Evolutionary conservation across 2,888 invertebrate genomes (phyloP).

Genomic region (Leptopilina myrica): DNA sequence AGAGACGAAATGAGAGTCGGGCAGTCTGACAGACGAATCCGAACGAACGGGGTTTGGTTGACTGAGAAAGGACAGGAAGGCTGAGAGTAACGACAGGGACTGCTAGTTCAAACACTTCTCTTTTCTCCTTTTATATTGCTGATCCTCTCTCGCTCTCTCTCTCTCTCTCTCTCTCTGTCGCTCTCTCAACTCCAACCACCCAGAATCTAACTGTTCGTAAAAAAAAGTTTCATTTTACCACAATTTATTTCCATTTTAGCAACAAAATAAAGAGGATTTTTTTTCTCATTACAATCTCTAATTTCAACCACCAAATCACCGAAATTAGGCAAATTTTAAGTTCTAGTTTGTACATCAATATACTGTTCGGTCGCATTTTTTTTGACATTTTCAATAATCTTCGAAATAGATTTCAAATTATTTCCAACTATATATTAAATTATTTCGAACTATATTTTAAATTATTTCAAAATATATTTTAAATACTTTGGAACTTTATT

Average conservation of each 20-base stretch:
- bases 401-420: no score
- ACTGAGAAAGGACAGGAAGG: slow-evolving; percentile 35
- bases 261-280: neutral
- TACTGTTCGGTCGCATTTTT: no score
- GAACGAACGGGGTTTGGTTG: slow-evolving; percentile 29
- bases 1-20: slow-evolving; percentile 54
- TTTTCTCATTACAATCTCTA: neutral
- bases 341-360: no score
- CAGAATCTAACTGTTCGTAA: slow-evolving; percentile 28
- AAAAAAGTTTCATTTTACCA: slow-evolving; percentile 26
- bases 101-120: slow-evolving; percentile 28
- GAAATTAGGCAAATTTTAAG: no score
- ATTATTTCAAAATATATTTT: no score
- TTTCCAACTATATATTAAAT: no score
- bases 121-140: slow-evolving; percentile 22
- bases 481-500: no score
- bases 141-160: neutral
- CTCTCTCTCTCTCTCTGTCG: neutral
- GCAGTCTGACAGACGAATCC: slow-evolving; percentile 51
- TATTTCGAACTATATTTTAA: no score
- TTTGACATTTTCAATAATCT: no score
- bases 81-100: slow-evolving; percentile 31
- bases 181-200: neutral
- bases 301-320: no score
- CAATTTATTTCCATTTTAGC: slow-evolving; percentile 32